Conservation (phyloP, 2,113 vertebrate genomes). For the Eulemur rufifrons region DNA sequence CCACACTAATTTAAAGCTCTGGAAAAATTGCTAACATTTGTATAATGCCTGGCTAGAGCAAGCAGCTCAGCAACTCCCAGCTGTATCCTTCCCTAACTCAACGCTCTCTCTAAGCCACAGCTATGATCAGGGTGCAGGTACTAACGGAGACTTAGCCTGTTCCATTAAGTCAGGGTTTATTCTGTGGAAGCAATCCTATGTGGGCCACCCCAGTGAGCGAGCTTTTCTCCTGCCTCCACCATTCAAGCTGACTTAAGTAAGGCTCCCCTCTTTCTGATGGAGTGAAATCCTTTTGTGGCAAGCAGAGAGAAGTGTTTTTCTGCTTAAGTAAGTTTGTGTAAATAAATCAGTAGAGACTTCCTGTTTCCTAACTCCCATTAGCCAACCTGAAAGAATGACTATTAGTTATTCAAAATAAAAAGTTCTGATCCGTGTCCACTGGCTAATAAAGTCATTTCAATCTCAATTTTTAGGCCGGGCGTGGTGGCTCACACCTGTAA, state of each 20-base stretch:
- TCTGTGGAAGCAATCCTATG: neutral
- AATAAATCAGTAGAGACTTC: constrained; percentile 51
- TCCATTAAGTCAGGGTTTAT: neutral
- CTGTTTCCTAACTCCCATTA: constrained; percentile 51
- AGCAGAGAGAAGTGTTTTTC: constrained; percentile 42
- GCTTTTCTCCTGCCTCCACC: neutral
- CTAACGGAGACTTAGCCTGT: neutral
- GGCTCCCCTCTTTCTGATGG: neutral
- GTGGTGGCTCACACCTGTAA: no score
- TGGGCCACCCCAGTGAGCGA: neutral
- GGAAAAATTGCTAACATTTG: neutral
- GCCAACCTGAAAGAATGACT: constrained; percentile 29
- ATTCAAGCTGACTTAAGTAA: neutral
- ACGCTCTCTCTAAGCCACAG: neutral
- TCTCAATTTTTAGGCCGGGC: no score
- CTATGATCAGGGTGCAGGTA: neutral
- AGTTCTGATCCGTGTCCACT: neutral
- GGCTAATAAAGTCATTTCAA: constrained; percentile 6
- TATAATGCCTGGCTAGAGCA: neutral
- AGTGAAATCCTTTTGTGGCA: neutral
- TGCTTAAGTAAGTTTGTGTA: constrained; percentile 17
- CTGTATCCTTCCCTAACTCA: neutral
- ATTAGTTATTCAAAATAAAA: constrained; percentile 1
- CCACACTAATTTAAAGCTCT: neutral
- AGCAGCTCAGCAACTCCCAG: neutral